These are phyloP conservation scores for Proisotoma minuta DNA, from an alignment of 2,888 invertebrate genomes.

Conservation along the genomic window DNA sequence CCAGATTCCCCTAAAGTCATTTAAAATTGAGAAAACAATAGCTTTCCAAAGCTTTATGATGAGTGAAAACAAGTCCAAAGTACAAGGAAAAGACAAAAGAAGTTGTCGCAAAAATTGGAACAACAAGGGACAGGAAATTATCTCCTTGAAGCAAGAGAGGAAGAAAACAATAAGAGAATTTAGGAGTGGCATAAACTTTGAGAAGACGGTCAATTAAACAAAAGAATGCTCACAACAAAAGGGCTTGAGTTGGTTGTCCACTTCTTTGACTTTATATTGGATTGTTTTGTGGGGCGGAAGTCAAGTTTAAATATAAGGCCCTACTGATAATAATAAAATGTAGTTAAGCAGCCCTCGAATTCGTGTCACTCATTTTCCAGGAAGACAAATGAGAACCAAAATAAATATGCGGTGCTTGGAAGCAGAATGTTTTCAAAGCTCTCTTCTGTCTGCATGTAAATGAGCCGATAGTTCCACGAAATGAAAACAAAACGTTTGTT, in stretches of 20 bases:
- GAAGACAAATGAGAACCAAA: conserved; percentile 3
- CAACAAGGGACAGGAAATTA: too few relatives aligned
- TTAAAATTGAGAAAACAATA: not conserved
- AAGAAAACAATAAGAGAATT: too few relatives aligned
- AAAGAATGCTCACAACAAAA: too few relatives aligned
- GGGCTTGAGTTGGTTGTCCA: too few relatives aligned
- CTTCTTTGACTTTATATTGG: not conserved
- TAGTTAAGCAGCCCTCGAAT: not conserved
- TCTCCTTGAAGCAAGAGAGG: too few relatives aligned
- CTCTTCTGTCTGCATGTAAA: too few relatives aligned
- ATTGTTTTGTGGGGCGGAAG: conserved; percentile 3
- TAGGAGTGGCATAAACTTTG: too few relatives aligned
- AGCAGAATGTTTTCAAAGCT: not conserved
- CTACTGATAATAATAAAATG: not conserved
- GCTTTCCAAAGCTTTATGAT: not conserved
- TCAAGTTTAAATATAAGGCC: not conserved
- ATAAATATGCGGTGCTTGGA: too few relatives aligned
- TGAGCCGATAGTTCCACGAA: not conserved
- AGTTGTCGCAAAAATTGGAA: too few relatives aligned
- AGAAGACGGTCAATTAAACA: too few relatives aligned
- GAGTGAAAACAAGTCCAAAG: not conserved
- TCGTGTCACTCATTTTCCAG: not conserved
- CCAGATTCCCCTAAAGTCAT: not conserved
- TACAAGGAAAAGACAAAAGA: too few relatives aligned
- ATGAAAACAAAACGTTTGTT: conserved; percentile 1